Base-by-base conservation (phyloP, 2,797 vertebrate genomes). In the Tadarida brasiliensis region DNA sequence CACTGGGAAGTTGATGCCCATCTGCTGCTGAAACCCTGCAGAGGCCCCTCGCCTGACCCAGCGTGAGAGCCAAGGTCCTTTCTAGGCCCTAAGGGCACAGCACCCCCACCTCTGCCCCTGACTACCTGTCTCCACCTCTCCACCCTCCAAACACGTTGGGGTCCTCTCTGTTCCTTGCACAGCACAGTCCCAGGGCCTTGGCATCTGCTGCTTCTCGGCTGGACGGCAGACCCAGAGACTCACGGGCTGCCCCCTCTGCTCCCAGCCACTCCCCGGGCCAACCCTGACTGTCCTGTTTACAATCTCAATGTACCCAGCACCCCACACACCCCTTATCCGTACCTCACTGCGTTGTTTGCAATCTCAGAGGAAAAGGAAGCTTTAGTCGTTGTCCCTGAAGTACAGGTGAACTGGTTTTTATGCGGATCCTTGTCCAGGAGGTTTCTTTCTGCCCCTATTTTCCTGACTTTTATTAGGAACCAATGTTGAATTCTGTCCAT, bases 71-170 rank as follows among this genome's bases (percentile, higher is more conserved):
- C 54, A 20, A 19, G 61, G 24, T 11, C 73, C 54, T 8, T 11
- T 19, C n/a, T 3, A 4, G 71, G 63, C 8, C 51, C 19, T 14
- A 17, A 7, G 30, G n/a, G 17, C 11, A 12, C 28, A 1, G 11
- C 2, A 12, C 9, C 49, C 59, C 30, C 6, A 6, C 10, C 12
- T 3, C 22, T 5, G 17, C 6, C n/a, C 11, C 28, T 2, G 22
- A 49, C 59, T 12, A 0, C 57, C 20, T 1, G 15, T 9, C 85
- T 17, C 35, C 44, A 20, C n/a, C 5, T 10, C 54, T 47, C 30
- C 26, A 9, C 24, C 15, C 56, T 44, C 2, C 49, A 56, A 20
- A 24, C 19, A 2, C 24, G 12, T 6, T 0, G 0, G 12, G 7
- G 30, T 49, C 76, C 16, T 54, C 49, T 0, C 8, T 28, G 30